Conservation (phyloP, 2,888 invertebrate genomes). For the Heliconius hortense region DNA sequence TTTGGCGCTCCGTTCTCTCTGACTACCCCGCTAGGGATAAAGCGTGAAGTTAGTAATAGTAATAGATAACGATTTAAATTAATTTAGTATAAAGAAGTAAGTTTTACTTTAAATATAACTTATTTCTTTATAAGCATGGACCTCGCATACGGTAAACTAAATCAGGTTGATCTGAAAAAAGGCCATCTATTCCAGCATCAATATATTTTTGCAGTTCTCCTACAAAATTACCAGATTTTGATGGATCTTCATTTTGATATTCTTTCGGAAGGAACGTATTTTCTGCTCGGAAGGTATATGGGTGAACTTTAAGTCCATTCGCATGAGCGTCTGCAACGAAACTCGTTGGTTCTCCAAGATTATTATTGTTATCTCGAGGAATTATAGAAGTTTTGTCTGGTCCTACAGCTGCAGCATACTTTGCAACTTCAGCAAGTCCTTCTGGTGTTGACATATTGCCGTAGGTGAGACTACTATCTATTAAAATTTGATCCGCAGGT, state of each 20-base stretch:
- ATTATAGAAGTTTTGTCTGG: slow-evolving; percentile 71
- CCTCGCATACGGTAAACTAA: slow-evolving; percentile 57
- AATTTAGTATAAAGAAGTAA: no score
- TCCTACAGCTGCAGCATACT: slow-evolving; percentile 70
- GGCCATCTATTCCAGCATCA: slow-evolving; percentile 68
- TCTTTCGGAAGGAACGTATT: slow-evolving; percentile 66
- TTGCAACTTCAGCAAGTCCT: slow-evolving; percentile 66
- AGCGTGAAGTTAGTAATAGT: no score
- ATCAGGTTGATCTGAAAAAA: slow-evolving; percentile 73
- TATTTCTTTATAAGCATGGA: slow-evolving; percentile 45
- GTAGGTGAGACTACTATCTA: slow-evolving; percentile 62
- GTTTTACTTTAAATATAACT: no score
- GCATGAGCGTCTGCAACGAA: slow-evolving; percentile 67
- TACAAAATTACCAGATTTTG: slow-evolving; percentile 57
- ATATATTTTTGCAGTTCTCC: slow-evolving; percentile 64
- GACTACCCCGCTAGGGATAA: no score
- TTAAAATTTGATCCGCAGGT: slow-evolving; percentile 62
- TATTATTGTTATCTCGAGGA: slow-evolving; percentile 58
- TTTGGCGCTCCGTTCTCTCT: no score
- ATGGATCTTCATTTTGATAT: slow-evolving; percentile 55
- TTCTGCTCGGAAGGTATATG: slow-evolving; percentile 72
- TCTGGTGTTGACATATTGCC: slow-evolving; percentile 67
- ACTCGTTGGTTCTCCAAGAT: slow-evolving; percentile 57
- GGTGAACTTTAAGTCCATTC: slow-evolving; percentile 70
- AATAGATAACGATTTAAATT: no score